Conservation (phyloP, 2,888 invertebrate species). For the Nycteola revayana region DNA sequence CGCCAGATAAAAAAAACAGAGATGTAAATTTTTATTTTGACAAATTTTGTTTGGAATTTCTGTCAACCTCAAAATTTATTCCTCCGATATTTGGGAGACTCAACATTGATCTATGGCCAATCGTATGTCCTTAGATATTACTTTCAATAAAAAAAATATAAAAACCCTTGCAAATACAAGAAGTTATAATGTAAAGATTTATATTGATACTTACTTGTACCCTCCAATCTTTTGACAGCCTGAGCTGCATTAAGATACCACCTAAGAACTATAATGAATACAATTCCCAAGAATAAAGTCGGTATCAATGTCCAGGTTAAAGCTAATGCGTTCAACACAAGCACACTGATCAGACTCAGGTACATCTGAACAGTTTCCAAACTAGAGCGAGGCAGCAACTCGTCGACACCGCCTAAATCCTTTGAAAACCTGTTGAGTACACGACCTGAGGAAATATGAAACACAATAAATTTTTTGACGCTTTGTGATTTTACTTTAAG, state of each 20-base stretch:
- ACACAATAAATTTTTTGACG: too few relatives aligned
- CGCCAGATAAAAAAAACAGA: too few relatives aligned
- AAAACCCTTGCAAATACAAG: too few relatives aligned
- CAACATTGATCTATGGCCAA: too few relatives aligned
- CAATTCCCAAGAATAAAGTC: constrained; percentile 57
- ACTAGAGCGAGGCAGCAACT: constrained; percentile 85
- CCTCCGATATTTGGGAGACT: too few relatives aligned
- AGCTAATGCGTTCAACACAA: constrained; percentile 63
- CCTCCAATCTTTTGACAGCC: constrained; percentile 87
- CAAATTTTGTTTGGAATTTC: too few relatives aligned
- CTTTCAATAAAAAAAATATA: too few relatives aligned
- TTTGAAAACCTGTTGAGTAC: constrained; percentile 91
- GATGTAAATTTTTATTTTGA: too few relatives aligned
- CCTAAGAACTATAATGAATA: constrained; percentile 84
- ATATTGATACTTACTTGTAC: constrained; percentile 79
- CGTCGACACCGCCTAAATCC: constrained; percentile 91
- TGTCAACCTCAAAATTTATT: too few relatives aligned
- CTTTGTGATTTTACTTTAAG: too few relatives aligned
- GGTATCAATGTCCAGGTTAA: constrained; percentile 70
- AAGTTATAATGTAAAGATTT: background rate
- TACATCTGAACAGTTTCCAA: constrained; percentile 84
- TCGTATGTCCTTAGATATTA: too few relatives aligned
- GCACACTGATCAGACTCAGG: constrained; percentile 55
- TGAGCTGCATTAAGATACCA: constrained; percentile 88
- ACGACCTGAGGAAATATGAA: constrained; percentile 62